Percentiles rank a stretch among this genome's conserved stretches.
Conservation (phyloP, 2,797 vertebrate species). For the Hafferia zeledoni region DNA sequence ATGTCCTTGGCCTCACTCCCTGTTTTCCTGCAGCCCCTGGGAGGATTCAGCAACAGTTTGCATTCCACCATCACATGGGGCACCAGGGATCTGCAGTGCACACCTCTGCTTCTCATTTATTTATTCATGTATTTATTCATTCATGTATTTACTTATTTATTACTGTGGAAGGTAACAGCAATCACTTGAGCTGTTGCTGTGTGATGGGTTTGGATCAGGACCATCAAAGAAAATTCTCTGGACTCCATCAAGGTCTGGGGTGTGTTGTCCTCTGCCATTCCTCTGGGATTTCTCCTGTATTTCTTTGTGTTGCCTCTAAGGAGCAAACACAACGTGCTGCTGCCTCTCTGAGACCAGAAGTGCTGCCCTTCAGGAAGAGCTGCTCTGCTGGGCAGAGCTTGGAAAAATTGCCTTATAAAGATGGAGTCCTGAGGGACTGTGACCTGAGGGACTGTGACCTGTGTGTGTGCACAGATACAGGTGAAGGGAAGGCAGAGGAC, state of each 20-base stretch:
- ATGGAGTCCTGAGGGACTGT: background rate
- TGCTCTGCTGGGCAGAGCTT: background rate
- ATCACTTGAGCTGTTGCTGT: background rate
- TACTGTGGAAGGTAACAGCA: background rate
- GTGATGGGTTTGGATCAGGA: background rate
- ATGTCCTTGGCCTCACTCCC: background rate
- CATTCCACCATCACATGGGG: background rate
- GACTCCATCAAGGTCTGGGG: background rate
- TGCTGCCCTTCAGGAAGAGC: background rate
- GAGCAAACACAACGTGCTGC: background rate
- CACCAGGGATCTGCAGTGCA: background rate
- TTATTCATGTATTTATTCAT: background rate
- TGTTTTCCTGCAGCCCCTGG: background rate
- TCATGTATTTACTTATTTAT: background rate
- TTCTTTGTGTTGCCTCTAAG: background rate
- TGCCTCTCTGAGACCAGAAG: background rate
- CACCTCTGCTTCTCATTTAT: background rate
- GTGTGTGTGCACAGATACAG: background rate
- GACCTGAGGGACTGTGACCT: background rate
- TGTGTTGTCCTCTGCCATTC: rapidly evolving
- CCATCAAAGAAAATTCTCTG: background rate
- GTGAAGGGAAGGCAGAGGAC: background rate
- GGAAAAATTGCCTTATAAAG: background rate
- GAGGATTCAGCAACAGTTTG: background rate
- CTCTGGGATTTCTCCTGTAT: background rate